phyloP scores from a whole-genome alignment of 1,140 invertebrate species.

The Dinoponera quadriceps region DNA sequence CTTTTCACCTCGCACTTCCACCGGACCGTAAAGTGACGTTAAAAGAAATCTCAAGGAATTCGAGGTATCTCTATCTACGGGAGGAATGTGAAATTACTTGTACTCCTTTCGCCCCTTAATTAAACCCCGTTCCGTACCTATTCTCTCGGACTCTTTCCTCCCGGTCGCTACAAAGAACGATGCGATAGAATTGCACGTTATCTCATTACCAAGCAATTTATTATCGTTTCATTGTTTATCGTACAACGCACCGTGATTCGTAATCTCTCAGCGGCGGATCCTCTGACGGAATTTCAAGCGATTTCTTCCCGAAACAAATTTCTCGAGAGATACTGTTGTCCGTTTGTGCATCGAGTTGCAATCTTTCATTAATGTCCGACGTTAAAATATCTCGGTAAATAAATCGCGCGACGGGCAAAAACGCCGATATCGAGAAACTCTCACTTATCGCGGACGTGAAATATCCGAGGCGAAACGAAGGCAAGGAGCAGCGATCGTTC shows the following conservation, averaged over 20 bases:
- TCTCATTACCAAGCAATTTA: no score
- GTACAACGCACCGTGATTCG: no score
- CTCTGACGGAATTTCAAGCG: no score
- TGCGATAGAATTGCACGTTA: no score
- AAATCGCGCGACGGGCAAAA: not conserved
- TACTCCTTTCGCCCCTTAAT: not conserved
- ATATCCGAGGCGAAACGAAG: constrained; percentile 59
- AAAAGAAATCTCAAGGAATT: not conserved
- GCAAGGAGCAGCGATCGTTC: constrained; percentile 58
- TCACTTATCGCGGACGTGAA: constrained; percentile 33
- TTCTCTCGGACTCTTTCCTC: not conserved
- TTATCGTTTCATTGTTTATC: no score
- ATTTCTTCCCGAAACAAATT: no score
- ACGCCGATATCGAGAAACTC: constrained; percentile 10
- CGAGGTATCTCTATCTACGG: not conserved
- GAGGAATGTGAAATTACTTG: not conserved
- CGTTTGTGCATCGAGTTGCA: no score
- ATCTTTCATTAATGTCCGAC: not conserved
- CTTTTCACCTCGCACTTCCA: constrained; percentile 61
- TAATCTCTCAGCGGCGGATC: no score
- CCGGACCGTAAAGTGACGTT: not conserved
- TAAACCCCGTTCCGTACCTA: not conserved
- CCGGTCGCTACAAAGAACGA: not conserved
- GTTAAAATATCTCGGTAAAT: not conserved
- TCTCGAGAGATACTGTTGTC: no score